These are phyloP conservation scores for Triplophysa rosa DNA, from an alignment of 2,113 vertebrate species.

Conservation along the genomic window DNA sequence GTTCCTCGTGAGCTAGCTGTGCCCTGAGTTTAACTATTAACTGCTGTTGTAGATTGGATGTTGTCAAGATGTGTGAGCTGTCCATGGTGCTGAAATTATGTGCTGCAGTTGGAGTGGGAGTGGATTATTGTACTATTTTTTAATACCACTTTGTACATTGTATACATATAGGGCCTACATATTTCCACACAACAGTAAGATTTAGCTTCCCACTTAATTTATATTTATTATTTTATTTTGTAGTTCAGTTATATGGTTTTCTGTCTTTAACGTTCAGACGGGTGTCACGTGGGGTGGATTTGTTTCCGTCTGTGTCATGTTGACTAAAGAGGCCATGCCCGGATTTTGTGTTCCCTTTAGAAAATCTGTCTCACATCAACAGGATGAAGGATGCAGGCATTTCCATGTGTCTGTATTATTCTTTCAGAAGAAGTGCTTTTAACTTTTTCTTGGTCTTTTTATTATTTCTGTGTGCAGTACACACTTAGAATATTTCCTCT, in stretches of 20 bases:
- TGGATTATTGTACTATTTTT: too few relatives aligned
- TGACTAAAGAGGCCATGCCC: constrained; percentile 10
- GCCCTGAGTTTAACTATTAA: neutral
- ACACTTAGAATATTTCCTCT: constrained; percentile 15
- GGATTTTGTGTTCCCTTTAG: neutral
- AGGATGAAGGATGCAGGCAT: neutral
- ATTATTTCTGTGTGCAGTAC: neutral
- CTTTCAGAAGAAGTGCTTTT: neutral
- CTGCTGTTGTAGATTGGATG: neutral
- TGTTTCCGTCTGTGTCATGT: neutral
- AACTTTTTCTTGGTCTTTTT: neutral
- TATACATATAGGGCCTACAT: too few relatives aligned
- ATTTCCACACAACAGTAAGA: neutral
- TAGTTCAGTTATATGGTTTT: neutral
- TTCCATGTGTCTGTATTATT: neutral
- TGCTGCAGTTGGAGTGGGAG: neutral
- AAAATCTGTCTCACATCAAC: neutral
- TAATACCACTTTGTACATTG: neutral
- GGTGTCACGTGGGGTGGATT: neutral
- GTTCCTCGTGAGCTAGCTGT: neutral
- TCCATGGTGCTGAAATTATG: constrained; percentile 43
- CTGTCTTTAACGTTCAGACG: neutral
- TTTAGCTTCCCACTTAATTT: neutral
- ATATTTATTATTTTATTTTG: neutral
- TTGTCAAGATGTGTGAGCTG: neutral